Evolutionary conservation across 2,797 vertebrate species (phyloP), one percentile per base, ranked within the genome.

Genomic region (Pseudochromis fuscus): DNA sequence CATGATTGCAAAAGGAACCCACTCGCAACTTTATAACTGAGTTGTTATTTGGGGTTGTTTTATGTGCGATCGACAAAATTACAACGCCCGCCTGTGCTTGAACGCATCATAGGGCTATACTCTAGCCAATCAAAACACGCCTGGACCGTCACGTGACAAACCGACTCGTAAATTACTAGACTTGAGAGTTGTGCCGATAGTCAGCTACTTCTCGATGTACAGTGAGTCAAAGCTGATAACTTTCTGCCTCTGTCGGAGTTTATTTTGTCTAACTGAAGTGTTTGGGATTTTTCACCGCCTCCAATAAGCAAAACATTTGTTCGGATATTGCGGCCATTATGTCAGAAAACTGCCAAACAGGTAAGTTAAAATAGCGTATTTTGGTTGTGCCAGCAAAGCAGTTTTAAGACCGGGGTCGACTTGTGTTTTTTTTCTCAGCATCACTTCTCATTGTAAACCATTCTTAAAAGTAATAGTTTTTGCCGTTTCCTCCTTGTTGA

Each of bases 161-260:
- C 23, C 38, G 52, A 67, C 82, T 79, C 2, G 81, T 90, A 88
- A 92, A 91, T 87, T 77, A 81, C 57, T 68, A 85, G 86, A 87
- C 64, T 83, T 48, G 70, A 75, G 82, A 81, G 79, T 87, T 75
- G n/a, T n/a, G 57, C 67, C 5, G 75, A 72, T 55, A 77, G 70
- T 82, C 62, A 75, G 37, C 35, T 46, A 18, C 75, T 83, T 66
- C 52, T 73, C 66, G 21, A 57, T 53, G 81, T 84, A 82, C 87
- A 84, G 84, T 85, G 59, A 74, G 67, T 65, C 13, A 18, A 51
- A 59, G 46, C 73, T 51, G 72, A 35, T 12, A 66, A 82, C 37
- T 53, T 77, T 69, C 10, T 9, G 18, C 42, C 35, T 48, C 13
- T 64, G 40, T 65, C 19, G 40, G 51, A 57, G 53, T 58, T 60